phyloP scores from a whole-genome alignment of 2,113 vertebrate species.

The Notothenia rossii region DNA sequence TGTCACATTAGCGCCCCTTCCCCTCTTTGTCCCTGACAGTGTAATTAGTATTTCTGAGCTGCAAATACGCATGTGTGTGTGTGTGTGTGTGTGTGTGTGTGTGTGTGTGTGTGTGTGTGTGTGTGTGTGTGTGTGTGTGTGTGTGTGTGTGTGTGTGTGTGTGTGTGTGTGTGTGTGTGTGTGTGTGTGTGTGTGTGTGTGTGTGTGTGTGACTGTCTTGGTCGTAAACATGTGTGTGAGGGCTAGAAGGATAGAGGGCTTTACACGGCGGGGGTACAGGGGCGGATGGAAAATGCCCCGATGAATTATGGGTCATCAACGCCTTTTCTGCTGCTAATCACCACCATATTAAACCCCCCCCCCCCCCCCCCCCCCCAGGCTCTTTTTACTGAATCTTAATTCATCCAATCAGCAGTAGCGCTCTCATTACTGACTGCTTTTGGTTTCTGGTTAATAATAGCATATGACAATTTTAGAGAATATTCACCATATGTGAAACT shows the following conservation, averaged over 20 bases:
- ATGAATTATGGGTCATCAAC: slow-evolving; percentile 73
- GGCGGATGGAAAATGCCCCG: slow-evolving; percentile 43
- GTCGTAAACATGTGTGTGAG: slow-evolving; percentile 28
- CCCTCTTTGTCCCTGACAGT: slow-evolving; percentile 65
- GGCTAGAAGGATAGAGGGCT: slow-evolving; percentile 26
- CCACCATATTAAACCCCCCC: slow-evolving; percentile 22
- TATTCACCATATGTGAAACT: too few relatives aligned
- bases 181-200: slow-evolving; percentile 12
- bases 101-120: too few relatives aligned
- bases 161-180: too few relatives aligned
- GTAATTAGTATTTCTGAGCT: slow-evolving; percentile 78
- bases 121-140: too few relatives aligned
- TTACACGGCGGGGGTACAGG: slow-evolving; percentile 1
- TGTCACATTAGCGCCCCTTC: slow-evolving; percentile 22
- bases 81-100: too few relatives aligned
- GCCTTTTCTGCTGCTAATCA: slow-evolving; percentile 70
- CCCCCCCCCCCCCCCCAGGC: neutral
- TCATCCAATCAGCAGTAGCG: neutral
- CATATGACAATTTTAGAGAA: neutral
- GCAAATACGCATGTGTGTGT: slow-evolving; percentile 40
- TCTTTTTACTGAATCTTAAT: slow-evolving; percentile 55
- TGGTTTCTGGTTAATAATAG: neutral
- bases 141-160: neutral
- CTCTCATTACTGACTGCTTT: neutral
- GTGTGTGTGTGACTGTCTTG: slow-evolving; percentile 19